These are phyloP conservation scores for Steinernema feltiae DNA, from an alignment of 1,140 invertebrate species.

Conservation along the genomic window DNA sequence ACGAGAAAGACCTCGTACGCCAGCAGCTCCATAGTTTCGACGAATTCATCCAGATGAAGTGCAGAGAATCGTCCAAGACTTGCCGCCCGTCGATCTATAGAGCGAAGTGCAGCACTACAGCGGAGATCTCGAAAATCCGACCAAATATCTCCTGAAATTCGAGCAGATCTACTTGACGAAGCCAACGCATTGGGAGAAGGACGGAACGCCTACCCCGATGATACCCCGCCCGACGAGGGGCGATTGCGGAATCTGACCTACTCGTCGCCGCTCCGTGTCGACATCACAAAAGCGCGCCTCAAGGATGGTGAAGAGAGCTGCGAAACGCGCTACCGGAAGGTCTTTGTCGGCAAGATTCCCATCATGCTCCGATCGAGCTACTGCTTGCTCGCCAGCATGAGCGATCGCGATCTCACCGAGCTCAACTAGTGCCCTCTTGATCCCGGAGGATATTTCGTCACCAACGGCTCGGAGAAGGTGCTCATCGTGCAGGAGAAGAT, in stretches of 20 bases:
- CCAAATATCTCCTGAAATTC: constrained; percentile 85
- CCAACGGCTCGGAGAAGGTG: constrained; percentile 90
- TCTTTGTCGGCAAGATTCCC: constrained; percentile 97
- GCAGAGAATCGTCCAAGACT: constrained; percentile 95
- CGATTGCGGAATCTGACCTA: constrained; percentile 64
- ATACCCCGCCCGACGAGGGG: constrained; percentile 95
- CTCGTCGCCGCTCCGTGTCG: constrained; percentile 93
- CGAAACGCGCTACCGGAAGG: constrained; percentile 90
- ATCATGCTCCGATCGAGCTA: constrained; percentile 97
- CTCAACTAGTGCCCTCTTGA: constrained; percentile 97
- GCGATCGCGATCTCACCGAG: constrained; percentile 94
- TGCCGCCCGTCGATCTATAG: constrained; percentile 90
- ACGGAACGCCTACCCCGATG: constrained; percentile 94
- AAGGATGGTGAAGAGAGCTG: constrained; percentile 77
- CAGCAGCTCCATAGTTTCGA: constrained; percentile 98
- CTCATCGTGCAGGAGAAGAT: constrained; percentile 98
- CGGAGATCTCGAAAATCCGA: constrained; percentile 61
- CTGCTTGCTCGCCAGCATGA: constrained; percentile 82
- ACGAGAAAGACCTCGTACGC: constrained; percentile 95
- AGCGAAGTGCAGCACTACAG: constrained; percentile 87
- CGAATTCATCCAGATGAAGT: constrained; percentile 99
- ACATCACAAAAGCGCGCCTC: constrained; percentile 87
- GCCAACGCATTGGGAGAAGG: constrained; percentile 99
- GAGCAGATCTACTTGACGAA: constrained; percentile 98
- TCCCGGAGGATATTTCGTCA: constrained; percentile 92